These are phyloP conservation scores for Cyprinodon brontotheroides DNA, from an alignment of 2,113 vertebrate genomes.

Conservation along the genomic window DNA sequence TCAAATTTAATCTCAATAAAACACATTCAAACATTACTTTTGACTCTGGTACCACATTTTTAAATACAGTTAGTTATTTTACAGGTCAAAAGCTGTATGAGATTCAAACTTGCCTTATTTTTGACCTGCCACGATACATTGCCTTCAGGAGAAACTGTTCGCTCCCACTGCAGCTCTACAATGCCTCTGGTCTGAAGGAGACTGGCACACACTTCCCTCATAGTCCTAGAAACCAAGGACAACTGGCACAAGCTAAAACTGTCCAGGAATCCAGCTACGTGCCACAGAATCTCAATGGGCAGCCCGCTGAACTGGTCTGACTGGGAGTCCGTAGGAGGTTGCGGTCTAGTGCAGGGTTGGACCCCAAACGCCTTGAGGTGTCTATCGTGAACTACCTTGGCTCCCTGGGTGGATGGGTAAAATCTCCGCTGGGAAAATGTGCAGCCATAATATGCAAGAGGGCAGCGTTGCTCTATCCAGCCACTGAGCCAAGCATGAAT, in stretches of 20 bases:
- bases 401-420: slow-evolving; percentile 87
- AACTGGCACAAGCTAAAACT: slow-evolving; percentile 97
- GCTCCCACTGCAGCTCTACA: slow-evolving; percentile 94
- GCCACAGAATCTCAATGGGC: slow-evolving; percentile 92
- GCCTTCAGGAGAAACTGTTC: slow-evolving; percentile 78
- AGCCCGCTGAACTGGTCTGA: slow-evolving; percentile 89
- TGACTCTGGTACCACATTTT: too few relatives aligned
- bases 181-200: slow-evolving; percentile 94
- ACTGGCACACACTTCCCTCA: slow-evolving; percentile 96
- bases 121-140: slow-evolving; percentile 90
- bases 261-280: slow-evolving; percentile 94
- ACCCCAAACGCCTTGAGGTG: slow-evolving; percentile 93
- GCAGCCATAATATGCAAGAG: slow-evolving; percentile 96
- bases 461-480: slow-evolving; percentile 98
- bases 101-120: slow-evolving; percentile 84
- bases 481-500: slow-evolving; percentile 97
- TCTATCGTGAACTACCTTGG: slow-evolving; percentile 91
- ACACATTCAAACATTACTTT: too few relatives aligned
- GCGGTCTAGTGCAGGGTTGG: slow-evolving; percentile 78
- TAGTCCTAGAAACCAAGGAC: slow-evolving; percentile 90
- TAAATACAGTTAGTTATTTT: too few relatives aligned
- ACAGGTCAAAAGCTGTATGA: not conserved
- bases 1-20: too few relatives aligned
- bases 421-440: slow-evolving; percentile 95
- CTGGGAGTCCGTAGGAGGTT: slow-evolving; percentile 71